Evolutionary conservation across 2,797 vertebrate species (phyloP).

Genomic region (Cheirogaleus major): DNA sequence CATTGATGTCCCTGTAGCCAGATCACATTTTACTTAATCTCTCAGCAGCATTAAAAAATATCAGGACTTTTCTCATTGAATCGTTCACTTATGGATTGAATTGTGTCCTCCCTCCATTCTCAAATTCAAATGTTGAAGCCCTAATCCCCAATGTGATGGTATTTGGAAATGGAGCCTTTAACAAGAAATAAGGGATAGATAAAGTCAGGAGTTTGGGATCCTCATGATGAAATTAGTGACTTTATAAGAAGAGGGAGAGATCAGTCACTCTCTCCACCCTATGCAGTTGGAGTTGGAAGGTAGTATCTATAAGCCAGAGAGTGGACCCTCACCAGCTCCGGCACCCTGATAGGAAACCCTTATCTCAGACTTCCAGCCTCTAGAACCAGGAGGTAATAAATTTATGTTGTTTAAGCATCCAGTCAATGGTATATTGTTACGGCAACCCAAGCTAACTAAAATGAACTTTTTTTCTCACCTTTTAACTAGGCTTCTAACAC

Average conservation of each 20-base stretch:
- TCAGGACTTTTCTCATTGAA: neutral
- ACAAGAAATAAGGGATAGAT: neutral
- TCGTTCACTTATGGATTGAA: neutral
- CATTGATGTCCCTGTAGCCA: neutral
- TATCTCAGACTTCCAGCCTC: neutral
- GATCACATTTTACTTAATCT: neutral
- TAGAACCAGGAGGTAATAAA: neutral
- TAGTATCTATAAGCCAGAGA: neutral
- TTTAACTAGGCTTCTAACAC: neutral
- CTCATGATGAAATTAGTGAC: neutral
- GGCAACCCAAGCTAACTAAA: neutral
- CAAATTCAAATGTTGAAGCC: neutral
- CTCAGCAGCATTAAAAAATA: neutral
- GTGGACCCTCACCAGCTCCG: neutral
- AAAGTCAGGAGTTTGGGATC: neutral
- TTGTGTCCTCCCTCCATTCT: fast-evolving
- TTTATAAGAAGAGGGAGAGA: neutral
- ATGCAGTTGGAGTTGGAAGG: neutral
- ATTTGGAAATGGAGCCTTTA: neutral
- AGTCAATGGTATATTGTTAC: neutral
- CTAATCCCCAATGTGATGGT: neutral
- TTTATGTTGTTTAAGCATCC: neutral
- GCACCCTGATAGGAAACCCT: neutral
- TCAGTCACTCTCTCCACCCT: fast-evolving
- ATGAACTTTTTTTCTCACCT: neutral